Evolutionary conservation across 2,888 invertebrate species (phyloP).

Genomic region (Tiphia femorata): DNA sequence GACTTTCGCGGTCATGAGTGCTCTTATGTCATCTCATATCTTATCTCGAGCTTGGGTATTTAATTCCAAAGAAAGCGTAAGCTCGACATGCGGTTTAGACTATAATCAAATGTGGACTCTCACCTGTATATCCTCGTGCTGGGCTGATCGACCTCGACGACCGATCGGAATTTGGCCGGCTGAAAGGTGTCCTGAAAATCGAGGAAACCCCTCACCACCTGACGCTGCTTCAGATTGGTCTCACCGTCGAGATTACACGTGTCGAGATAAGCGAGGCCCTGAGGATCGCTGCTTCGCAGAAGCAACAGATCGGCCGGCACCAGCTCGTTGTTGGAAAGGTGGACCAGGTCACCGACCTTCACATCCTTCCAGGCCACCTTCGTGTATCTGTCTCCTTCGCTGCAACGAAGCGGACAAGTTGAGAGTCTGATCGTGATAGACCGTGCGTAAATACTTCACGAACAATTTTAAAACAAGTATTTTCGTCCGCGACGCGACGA

Average conservation of each 20-base stretch:
- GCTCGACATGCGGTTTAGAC: no score
- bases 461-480: no score
- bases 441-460: no score
- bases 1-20: no score
- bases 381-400: slow-evolving; percentile 85
- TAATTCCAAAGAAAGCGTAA: no score
- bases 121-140: slow-evolving; percentile 93
- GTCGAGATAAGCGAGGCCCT: slow-evolving; percentile 93
- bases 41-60: no score
- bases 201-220: slow-evolving; percentile 83
- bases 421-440: no score
- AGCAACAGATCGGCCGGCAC: slow-evolving; percentile 96
- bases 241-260: slow-evolving; percentile 98
- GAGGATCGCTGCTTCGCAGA: slow-evolving; percentile 87
- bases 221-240: slow-evolving; percentile 93
- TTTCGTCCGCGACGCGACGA: no score
- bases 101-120: no score
- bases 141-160: slow-evolving; percentile 93
- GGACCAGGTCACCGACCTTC: slow-evolving; percentile 93
- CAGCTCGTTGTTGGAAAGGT: slow-evolving; percentile 95
- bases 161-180: slow-evolving; percentile 84
- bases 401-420: slow-evolving; percentile 67
- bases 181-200: slow-evolving; percentile 82
- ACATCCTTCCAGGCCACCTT: slow-evolving; percentile 92
- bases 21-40: no score